Base-by-base conservation (phyloP, 2,888 invertebrate genomes). In the Hydrotaea cyrtoneurina region DNA sequence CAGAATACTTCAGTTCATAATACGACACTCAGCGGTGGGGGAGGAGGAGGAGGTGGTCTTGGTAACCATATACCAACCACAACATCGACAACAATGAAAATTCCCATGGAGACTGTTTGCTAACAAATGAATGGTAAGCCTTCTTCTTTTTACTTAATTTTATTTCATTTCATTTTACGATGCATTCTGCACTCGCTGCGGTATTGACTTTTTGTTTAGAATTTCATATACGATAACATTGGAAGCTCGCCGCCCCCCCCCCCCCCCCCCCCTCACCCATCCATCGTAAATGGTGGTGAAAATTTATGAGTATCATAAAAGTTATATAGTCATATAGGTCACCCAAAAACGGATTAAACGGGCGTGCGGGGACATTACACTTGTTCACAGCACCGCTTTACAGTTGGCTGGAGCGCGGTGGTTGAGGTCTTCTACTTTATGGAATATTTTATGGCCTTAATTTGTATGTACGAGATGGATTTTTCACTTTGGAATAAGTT, bases 31-130 rank as follows among this genome's bases (percentile, higher is more conserved):
- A 79, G 78, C 39, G 62, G 69, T 19, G 50, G 21, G 8, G 59
- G 78, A 0, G 82, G 46, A 23, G 82, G 73, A n/a, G 39, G 31
- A 13, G 11, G n/a, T 2, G 50, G 5, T 23, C 26, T 13, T 17
- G 71, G 72, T n/a, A 78, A 78, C 62, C 62, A 64, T 62, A 69
- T 39, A 39, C 69, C 43, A 46, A 69, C 69, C 69, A 23, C 69
- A 69, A 73, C 66, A 53, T 21, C 76, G 17, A 77, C 78, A 13
- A 71, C 86, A 77, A 88, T 92, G 77, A 94, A 94, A 90, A 91
- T 94, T 87, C 94, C 94, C 88, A 94, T 94, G 93, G 94, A 94
- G 92, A 94, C 94, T 66, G 94, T 94, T 90, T 94, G 94, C 92
- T 94, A 93, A 93, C 82, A 78, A 89, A 88, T 89, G 53, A 90